Evolutionary conservation across 2,113 vertebrate genomes (phyloP).

Genomic region (Shinisaurus crocodilurus): DNA sequence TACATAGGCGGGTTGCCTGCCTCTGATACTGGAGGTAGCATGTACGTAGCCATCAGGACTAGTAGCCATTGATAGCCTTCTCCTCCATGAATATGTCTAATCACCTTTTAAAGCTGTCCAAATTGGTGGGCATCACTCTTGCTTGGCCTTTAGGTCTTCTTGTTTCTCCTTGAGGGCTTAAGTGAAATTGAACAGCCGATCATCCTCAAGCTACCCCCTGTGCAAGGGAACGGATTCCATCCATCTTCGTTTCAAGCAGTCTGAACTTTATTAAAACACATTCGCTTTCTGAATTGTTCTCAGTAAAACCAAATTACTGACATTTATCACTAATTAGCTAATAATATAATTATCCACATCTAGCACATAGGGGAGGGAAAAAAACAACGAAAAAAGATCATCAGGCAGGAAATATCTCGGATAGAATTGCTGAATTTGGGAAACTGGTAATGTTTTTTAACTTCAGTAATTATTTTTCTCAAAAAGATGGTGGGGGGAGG

Average conservation of each 20-base stretch:
- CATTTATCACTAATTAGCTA: slow-evolving; percentile 70
- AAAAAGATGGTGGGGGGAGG: not conserved
- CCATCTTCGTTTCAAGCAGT: slow-evolving; percentile 43
- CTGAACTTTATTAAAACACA: slow-evolving; percentile 42
- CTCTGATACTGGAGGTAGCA: no score
- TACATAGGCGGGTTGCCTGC: no score
- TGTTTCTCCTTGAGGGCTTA: not conserved
- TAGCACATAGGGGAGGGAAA: slow-evolving; percentile 22
- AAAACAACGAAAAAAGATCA: not conserved
- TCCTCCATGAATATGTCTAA: no score
- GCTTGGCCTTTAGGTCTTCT: not conserved
- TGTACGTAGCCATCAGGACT: no score
- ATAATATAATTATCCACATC: slow-evolving; percentile 60
- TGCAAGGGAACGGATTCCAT: not conserved
- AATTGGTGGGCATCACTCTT: not conserved
- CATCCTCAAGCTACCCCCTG: not conserved
- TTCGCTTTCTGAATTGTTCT: slow-evolving; percentile 29
- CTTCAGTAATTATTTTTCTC: slow-evolving; percentile 36
- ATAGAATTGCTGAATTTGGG: slow-evolving; percentile 56
- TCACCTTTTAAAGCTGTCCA: no score
- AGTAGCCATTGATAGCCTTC: no score
- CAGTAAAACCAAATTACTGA: slow-evolving; percentile 64
- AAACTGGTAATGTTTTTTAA: slow-evolving; percentile 13
- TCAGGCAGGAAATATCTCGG: slow-evolving; percentile 27
- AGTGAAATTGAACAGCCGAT: not conserved